phyloP scores from a whole-genome alignment of 2,113 vertebrate genomes.

The Cebidichthys violaceus region DNA sequence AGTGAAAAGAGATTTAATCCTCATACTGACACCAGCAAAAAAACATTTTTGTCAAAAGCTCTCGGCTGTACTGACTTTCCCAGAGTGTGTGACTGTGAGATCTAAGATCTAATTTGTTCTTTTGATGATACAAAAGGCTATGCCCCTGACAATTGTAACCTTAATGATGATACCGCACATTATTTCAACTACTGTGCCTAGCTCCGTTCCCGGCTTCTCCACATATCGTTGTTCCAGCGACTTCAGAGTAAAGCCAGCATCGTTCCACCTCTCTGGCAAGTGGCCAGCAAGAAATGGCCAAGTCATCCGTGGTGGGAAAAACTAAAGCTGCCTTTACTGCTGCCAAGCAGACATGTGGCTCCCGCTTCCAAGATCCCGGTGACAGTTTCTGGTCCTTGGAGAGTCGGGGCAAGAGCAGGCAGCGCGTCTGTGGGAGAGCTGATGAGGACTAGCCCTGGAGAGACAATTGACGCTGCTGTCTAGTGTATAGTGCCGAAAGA shows the following conservation, averaged over 20 bases:
- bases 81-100: background rate
- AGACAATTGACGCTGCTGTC: slow-evolving; percentile 1
- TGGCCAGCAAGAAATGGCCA: slow-evolving; percentile 32
- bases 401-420: slow-evolving; percentile 38
- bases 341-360: slow-evolving; percentile 52
- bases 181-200: slow-evolving; percentile 3
- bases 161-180: slow-evolving; percentile 1
- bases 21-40: background rate
- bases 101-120: slow-evolving; percentile 1
- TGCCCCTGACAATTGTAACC: background rate
- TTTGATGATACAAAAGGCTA: slow-evolving; percentile 16
- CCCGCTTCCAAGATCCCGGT: slow-evolving; percentile 47
- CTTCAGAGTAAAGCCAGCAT: slow-evolving; percentile 16
- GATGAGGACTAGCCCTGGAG: slow-evolving; percentile 18
- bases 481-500: background rate
- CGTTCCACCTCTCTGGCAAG: slow-evolving; percentile 16
- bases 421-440: slow-evolving; percentile 20
- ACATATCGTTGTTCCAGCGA: background rate
- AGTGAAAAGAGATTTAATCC: background rate
- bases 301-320: slow-evolving; percentile 48
- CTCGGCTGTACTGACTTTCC: background rate
- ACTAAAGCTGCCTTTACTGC: slow-evolving; percentile 50
- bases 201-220: background rate
- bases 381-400: slow-evolving; percentile 64
- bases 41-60: background rate